Conservation (phyloP, 2,113 vertebrate species). For the Periophthalmus modestus region DNA sequence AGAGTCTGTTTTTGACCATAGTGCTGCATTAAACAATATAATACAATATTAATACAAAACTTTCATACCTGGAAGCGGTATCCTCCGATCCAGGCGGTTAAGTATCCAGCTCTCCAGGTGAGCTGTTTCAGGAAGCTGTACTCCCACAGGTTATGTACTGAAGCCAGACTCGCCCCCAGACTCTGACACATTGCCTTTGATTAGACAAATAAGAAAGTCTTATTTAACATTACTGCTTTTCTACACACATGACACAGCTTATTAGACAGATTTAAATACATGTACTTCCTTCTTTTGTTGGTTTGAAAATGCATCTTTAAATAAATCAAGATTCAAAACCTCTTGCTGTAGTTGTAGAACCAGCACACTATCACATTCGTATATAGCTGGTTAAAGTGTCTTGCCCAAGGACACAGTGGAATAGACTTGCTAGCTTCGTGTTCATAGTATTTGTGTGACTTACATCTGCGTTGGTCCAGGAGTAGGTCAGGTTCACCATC, state of each 20-base stretch:
- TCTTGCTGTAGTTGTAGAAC: too few species aligned
- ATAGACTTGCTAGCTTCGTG: too few species aligned
- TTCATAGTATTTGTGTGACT: background rate
- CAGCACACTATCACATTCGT: too few species aligned
- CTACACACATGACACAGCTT: too few species aligned
- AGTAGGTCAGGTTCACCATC: background rate
- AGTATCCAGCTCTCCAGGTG: constrained; percentile 10
- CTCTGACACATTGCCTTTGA: background rate
- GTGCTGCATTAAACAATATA: background rate
- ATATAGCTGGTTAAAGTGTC: too few species aligned
- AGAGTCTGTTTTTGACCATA: too few species aligned
- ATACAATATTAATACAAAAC: too few species aligned
- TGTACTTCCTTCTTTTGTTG: too few species aligned
- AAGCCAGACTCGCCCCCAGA: constrained; percentile 20
- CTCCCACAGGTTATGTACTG: constrained; percentile 24
- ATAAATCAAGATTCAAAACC: too few species aligned
- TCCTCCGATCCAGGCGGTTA: constrained; percentile 33
- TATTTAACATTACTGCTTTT: background rate
- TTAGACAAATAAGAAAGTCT: background rate
- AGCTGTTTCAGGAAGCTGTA: constrained; percentile 28
- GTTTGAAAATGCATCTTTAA: too few species aligned
- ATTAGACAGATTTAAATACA: too few species aligned
- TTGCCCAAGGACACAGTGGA: too few species aligned
- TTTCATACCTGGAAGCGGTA: constrained; percentile 33
- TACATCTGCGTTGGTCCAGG: constrained; percentile 4